Base-by-base conservation (phyloP, 2,113 vertebrate genomes). In the Tylochromis polylepis region DNA sequence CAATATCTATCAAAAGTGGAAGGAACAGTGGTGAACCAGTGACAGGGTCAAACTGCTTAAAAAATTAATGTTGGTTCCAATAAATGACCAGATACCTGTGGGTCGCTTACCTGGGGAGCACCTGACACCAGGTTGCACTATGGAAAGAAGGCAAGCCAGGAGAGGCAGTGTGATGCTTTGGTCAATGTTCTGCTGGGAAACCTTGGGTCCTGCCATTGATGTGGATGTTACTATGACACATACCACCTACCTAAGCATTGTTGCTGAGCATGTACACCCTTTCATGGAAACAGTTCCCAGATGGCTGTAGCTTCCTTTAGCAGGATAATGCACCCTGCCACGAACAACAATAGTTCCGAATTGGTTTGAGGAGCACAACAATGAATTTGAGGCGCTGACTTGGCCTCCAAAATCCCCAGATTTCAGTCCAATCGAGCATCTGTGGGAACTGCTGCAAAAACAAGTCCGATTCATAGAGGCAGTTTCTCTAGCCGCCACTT, bases 191-290 rank as follows among this genome's bases (percentile, higher is more conserved):
- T 65, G 31, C 31, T 65, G 60, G 18, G 18, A 38, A 65, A 31
- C 34, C 2, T n/a, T 65, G 18, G 2, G 34, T 65, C 41, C 41
- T 43, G 41, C 41, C 34, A n/a, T 38, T n/a, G 10, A 38, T 8
- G 20, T 38, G 11, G 60, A 38, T n/a, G 60, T 38, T 0, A 11
- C 60, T 38, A 34, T 34, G 1, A 34, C 58, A 65, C 1, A 1
- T 65, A 36, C 0, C 60, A 65, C 60, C 60, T 65, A 36, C 31
- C 10, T 2, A 36, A 0, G 5, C 60, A 36, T 7, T 62, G 10
- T 20, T 62, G 60, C 3, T n/a, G 59, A 36, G 3, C 18, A 65
- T 0, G 31, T 0, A n/a, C 60, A n/a, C 36, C 18, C 6, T 36
- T 36, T 36, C 34, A 36, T 5, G 34, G 6, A 36, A 36, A 36